phyloP scores from a whole-genome alignment of 1,140 invertebrate species.

The Vollenhovia emeryi region DNA sequence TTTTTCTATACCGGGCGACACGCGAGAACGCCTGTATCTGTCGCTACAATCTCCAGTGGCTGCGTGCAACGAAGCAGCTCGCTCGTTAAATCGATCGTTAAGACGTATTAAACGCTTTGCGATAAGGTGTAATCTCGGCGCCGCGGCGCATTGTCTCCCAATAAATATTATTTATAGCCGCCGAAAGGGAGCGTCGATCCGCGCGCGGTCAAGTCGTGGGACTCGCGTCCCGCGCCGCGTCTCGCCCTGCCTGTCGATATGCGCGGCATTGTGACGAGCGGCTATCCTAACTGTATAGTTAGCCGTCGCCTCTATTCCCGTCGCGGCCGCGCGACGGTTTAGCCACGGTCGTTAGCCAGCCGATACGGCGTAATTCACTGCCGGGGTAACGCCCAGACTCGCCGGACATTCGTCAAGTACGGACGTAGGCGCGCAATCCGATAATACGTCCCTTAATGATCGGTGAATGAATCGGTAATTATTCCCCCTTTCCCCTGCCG shows the following conservation, averaged over 20 bases:
- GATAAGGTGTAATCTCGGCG: constrained; percentile 24
- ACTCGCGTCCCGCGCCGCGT: neutral
- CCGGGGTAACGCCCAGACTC: constrained; percentile 61
- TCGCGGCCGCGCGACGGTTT: constrained; percentile 11
- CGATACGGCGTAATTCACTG: constrained; percentile 66
- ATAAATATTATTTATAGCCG: constrained; percentile 67
- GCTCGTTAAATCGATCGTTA: constrained; percentile 61
- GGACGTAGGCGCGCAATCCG: constrained; percentile 64
- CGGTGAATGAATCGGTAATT: constrained; percentile 78
- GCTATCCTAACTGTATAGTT: constrained; percentile 36
- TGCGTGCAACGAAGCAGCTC: constrained; percentile 2
- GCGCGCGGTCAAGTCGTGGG: neutral
- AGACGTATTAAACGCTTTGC: constrained; percentile 39
- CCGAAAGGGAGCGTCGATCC: neutral
- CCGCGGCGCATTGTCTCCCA: constrained; percentile 54
- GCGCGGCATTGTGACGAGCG: constrained; percentile 42
- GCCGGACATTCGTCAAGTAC: constrained; percentile 65
- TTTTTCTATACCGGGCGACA: neutral
- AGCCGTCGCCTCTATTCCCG: constrained; percentile 64
- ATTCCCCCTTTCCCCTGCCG: constrained; percentile 32
- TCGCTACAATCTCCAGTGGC: neutral
- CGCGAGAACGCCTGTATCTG: neutral
- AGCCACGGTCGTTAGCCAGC: constrained; percentile 57
- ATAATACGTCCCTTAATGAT: constrained; percentile 75
- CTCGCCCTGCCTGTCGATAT: neutral